Conservation (phyloP, 2,113 vertebrate genomes). For the Dipodomys ordii region DNA sequence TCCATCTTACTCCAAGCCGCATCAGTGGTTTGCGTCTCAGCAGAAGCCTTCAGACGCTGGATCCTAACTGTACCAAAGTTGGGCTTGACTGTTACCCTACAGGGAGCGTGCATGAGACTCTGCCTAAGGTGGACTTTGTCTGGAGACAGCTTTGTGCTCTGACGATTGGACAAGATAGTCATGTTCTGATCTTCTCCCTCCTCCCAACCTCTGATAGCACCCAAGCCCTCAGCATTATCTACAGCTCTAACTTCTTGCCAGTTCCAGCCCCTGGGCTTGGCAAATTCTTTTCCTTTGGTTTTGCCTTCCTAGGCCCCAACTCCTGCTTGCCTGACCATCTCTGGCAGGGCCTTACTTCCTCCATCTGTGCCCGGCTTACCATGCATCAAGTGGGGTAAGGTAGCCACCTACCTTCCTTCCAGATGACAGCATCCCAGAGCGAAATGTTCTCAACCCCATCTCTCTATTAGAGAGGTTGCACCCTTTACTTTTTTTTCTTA, state of each 20-base stretch:
- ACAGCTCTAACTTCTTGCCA: neutral
- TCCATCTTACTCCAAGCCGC: neutral
- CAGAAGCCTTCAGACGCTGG: neutral
- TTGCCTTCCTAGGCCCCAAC: neutral
- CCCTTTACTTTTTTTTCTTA: constrained; percentile 4
- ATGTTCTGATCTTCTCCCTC: neutral
- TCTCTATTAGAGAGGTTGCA: neutral
- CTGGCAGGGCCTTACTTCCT: neutral
- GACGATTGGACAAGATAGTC: neutral
- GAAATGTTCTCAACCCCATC: neutral
- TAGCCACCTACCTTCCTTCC: neutral
- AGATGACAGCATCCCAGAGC: neutral
- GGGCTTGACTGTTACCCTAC: neutral
- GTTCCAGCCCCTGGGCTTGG: neutral
- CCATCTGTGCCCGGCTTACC: neutral
- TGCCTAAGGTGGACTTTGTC: neutral
- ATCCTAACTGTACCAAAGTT: neutral
- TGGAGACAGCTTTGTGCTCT: neutral
- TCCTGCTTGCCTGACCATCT: neutral
- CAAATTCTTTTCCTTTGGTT: no score
- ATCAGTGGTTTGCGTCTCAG: neutral
- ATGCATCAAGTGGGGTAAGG: fast-evolving
- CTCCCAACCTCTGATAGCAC: neutral
- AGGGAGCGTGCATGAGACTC: neutral
- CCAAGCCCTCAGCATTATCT: neutral